Evolutionary conservation across 1,140 invertebrate genomes (phyloP).

Genomic region (Saccostrea cuccullata): DNA sequence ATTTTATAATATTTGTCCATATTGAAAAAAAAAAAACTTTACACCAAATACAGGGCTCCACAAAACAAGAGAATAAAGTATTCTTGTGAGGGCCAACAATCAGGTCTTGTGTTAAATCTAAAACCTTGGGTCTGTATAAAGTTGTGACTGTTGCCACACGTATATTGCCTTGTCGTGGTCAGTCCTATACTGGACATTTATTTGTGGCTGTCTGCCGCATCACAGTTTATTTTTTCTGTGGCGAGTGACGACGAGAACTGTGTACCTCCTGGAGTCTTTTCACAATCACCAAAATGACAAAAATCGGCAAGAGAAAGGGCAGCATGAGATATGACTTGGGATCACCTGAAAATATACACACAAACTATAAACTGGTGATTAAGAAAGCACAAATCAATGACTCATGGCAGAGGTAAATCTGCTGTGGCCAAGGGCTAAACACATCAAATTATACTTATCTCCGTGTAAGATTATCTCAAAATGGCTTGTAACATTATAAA

Average conservation of each 20-base stretch:
- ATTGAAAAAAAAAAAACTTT: background rate
- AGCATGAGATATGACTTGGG: constrained; percentile 53
- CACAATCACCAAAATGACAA: constrained; percentile 48
- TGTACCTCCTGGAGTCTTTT: constrained; percentile 48
- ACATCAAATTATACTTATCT: constrained; percentile 7
- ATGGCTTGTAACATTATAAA: constrained; percentile 13
- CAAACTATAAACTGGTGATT: background rate
- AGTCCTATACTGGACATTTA: background rate
- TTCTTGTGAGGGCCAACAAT: background rate
- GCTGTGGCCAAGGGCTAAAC: background rate
- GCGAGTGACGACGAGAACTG: background rate
- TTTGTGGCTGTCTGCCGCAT: background rate
- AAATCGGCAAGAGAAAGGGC: constrained; percentile 56
- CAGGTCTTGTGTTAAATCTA: background rate
- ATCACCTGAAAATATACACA: constrained; percentile 51
- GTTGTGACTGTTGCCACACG: background rate
- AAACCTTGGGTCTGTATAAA: background rate
- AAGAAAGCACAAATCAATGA: background rate
- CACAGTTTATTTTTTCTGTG: constrained; percentile 13
- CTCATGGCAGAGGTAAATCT: background rate
- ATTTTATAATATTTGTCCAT: background rate
- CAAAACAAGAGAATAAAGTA: constrained; percentile 2
- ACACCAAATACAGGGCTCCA: background rate
- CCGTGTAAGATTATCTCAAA: constrained; percentile 2
- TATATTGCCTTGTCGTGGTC: background rate